Percentiles rank a stretch among this genome's conserved stretches.
Evolutionary conservation across 2,797 vertebrate species (phyloP).

Genomic region (Zenarchopterus dispar): DNA sequence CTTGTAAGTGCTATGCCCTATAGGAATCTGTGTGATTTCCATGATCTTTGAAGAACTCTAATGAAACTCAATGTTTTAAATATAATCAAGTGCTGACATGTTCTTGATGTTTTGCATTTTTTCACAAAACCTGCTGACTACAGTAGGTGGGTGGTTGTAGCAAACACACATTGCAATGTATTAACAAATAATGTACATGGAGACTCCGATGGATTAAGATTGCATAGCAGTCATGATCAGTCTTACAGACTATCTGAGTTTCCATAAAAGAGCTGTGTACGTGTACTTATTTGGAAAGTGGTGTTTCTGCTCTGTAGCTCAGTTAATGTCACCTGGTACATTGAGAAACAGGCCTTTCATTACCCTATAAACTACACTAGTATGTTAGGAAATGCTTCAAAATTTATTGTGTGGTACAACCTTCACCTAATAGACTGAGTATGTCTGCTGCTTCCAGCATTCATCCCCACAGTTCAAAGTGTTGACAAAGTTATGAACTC

Average conservation of each 20-base stretch:
- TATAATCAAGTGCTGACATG: constrained; percentile 40
- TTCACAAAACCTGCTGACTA: constrained; percentile 41
- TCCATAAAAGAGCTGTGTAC: not conserved
- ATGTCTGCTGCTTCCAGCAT: constrained; percentile 60
- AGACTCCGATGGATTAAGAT: constrained; percentile 15
- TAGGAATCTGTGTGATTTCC: constrained; percentile 4
- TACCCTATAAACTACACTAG: constrained; percentile 1
- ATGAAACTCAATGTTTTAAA: not conserved
- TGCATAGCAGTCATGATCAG: constrained; percentile 6
- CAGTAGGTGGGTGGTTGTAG: constrained; percentile 47
- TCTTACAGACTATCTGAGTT: constrained; percentile 3
- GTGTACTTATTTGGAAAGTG: not conserved
- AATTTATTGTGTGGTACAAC: constrained; percentile 1
- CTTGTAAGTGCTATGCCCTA: constrained; percentile 84
- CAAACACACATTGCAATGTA: constrained; percentile 1
- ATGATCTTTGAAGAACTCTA: constrained; percentile 3
- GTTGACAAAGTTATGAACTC: constrained; percentile 62
- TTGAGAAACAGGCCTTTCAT: not conserved
- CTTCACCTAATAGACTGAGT: constrained; percentile 60
- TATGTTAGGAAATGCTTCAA: constrained; percentile 5
- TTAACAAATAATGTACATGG: constrained; percentile 19
- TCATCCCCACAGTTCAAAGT: constrained; percentile 59
- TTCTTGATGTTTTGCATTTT: constrained; percentile 52
- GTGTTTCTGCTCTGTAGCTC: constrained; percentile 1
- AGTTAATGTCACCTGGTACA: not conserved